Base-by-base conservation (phyloP, 2,113 vertebrate genomes). In the Periophthalmus modestus region DNA sequence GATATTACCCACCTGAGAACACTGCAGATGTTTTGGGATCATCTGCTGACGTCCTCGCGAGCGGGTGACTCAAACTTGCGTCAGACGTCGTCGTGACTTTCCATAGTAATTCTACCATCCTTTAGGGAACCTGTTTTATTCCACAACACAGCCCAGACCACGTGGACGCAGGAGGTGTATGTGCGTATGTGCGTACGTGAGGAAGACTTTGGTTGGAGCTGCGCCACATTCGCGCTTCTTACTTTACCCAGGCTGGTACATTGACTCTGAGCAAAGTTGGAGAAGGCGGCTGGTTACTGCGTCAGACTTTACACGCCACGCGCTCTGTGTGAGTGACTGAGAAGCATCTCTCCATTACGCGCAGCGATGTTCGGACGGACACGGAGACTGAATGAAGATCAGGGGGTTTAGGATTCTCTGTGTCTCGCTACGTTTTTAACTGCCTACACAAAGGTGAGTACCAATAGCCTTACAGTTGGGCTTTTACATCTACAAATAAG, bases 11-110 rank as follows among this genome's bases (percentile, higher is more conserved):
- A 77, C 55, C 73, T 54, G 77, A 68, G 80, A 85, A 80, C 78
- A 87, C 79, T 90, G 87, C 89, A 89, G 89, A 89, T 87, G 81
- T 63, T 73, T 50, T 55, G 70, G 15, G 21, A 78, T 71, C 75
- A 66, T 55, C 48, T 81, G 70, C 81, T 93, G 92, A 93, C 92
- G 93, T 92, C 66, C 18, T 72, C 84, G 76, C 73, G 80, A 80
- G 68, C 71, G 15, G 75, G 86, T 93, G 92, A 93, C 85, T 94
- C 93, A 92, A 91, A 91, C 91, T 84, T 92, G 90, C 90, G 91
- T 91, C 90, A 92, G 79, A 85, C 87, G 43, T 71, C 70, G 87
- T 92, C 89, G 90, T 92, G 91, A 91, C 84, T 89, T 73, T 24
- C 89, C 88, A 89, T 92, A 90, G 90, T 92, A 84, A 87, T 86